Percentiles rank a stretch among this genome's conserved stretches.
Evolutionary conservation across 1,140 invertebrate species (phyloP).

Genomic region (Asobara japonica): DNA sequence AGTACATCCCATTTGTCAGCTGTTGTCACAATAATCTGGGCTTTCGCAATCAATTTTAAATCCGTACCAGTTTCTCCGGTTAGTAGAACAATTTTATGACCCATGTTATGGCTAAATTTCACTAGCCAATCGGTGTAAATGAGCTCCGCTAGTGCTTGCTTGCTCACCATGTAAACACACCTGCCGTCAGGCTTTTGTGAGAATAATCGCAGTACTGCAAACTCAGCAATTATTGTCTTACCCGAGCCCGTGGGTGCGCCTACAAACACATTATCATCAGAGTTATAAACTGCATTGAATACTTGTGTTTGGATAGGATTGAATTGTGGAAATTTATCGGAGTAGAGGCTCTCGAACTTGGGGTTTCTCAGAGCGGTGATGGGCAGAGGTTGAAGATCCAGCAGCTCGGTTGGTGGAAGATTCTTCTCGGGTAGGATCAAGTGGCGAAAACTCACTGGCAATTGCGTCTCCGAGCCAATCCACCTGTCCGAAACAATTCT

Average conservation of each 20-base stretch:
- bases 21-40: slow-evolving; percentile 95
- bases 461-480: slow-evolving; percentile 94
- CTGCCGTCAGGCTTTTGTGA: slow-evolving; percentile 76
- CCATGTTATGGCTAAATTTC: slow-evolving; percentile 85
- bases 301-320: slow-evolving; percentile 99
- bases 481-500: slow-evolving; percentile 82
- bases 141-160: slow-evolving; percentile 91
- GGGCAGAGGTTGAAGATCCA: slow-evolving; percentile 97
- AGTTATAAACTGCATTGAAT: slow-evolving; percentile 98
- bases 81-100: slow-evolving; percentile 90
- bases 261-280: slow-evolving; percentile 98
- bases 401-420: slow-evolving; percentile 94
- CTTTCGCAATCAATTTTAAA: slow-evolving; percentile 90
- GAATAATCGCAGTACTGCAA: slow-evolving; percentile 92
- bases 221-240: slow-evolving; percentile 97
- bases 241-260: slow-evolving; percentile 97
- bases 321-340: slow-evolving; percentile 90
- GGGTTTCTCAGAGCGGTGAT: slow-evolving; percentile 85
- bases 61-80: slow-evolving; percentile 99
- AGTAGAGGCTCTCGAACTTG: slow-evolving; percentile 88
- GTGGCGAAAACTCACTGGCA: slow-evolving; percentile 98
- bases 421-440: slow-evolving; percentile 98
- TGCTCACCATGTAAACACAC: slow-evolving; percentile 94
- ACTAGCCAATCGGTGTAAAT: slow-evolving; percentile 91
- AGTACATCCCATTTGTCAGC: slow-evolving; percentile 99